Conservation (phyloP, 2,113 vertebrate genomes). For the Rhizomys pruinosus region DNA sequence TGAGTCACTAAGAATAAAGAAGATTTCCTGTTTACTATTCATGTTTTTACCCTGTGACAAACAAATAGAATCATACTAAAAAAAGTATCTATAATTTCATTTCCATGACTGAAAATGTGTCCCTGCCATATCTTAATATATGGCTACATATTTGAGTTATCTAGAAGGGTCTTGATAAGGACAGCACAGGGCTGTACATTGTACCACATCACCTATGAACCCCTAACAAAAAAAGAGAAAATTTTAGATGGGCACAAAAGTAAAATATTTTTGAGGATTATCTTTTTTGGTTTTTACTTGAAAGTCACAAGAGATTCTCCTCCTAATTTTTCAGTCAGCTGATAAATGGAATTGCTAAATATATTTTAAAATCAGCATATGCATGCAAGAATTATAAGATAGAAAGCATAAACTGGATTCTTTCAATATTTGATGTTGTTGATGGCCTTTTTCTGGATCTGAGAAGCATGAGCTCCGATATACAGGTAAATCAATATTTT, state of each 20-base stretch:
- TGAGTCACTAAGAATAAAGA: background rate
- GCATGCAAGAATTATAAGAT: background rate
- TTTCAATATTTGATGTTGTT: background rate
- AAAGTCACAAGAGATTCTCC: no score
- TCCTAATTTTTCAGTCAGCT: background rate
- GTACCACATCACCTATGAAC: background rate
- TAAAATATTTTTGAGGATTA: background rate
- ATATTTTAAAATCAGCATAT: background rate
- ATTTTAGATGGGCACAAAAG: background rate
- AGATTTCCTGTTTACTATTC: background rate
- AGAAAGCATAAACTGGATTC: background rate
- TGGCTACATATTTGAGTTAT: background rate
- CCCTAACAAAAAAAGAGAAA: background rate
- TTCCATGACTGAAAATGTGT: background rate
- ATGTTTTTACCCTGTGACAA: background rate
- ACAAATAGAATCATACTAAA: background rate
- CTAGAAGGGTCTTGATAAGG: background rate
- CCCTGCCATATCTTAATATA: background rate
- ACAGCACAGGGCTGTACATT: background rate
- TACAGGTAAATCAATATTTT: accelerated
- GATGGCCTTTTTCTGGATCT: background rate
- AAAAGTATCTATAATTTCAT: background rate
- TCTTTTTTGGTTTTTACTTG: no score
- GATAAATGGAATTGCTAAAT: background rate
- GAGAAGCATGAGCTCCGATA: background rate